A percentile compares a stretch with the other conserved stretches of the same genome.
Evolutionary conservation across 1,140 invertebrate species (phyloP).

Genomic region (Saccostrea echinata): DNA sequence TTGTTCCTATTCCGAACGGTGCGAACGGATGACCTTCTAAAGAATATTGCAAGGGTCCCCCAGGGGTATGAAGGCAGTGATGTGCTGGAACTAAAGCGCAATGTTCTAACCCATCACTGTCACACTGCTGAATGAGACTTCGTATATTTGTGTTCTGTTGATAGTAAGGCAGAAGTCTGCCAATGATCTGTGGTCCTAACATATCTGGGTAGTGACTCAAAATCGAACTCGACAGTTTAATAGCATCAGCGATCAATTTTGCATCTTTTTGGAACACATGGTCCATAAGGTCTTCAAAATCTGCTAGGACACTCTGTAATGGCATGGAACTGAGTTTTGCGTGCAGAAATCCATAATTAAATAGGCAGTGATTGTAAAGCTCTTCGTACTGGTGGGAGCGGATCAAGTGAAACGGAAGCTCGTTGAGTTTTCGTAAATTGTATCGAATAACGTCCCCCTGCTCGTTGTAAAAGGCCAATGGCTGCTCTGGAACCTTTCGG

Average conservation of each 20-base stretch:
- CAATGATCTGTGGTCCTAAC: conserved; percentile 96
- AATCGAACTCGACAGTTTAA: conserved; percentile 86
- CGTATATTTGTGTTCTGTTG: conserved; percentile 86
- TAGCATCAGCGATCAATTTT: conserved; percentile 95
- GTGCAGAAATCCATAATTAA: conserved; percentile 98
- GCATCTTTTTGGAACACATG: conserved; percentile 90
- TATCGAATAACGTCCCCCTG: conserved; percentile 86
- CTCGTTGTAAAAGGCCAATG: conserved; percentile 93
- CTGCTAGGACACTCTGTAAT: conserved; percentile 92
- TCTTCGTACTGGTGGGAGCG: conserved; percentile 94
- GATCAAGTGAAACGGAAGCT: conserved; percentile 96
- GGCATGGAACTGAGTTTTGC: conserved; percentile 97
- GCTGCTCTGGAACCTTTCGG: conserved; percentile 96
- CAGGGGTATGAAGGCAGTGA: conserved; percentile 97
- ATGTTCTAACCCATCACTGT: conserved; percentile 88
- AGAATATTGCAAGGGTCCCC: conserved; percentile 98
- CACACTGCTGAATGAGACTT: conserved; percentile 92
- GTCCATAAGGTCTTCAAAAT: conserved; percentile 96
- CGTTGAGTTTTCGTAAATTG: conserved; percentile 83
- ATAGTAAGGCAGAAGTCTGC: conserved; percentile 89
- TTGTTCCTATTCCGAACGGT: conserved; percentile 95
- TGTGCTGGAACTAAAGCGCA: conserved; percentile 95
- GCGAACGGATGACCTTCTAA: conserved; percentile 98
- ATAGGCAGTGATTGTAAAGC: conserved; percentile 95
- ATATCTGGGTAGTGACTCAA: conserved; percentile 95